phyloP scores from a whole-genome alignment of 2,888 invertebrate species.

The Dysmachus trigonus region DNA sequence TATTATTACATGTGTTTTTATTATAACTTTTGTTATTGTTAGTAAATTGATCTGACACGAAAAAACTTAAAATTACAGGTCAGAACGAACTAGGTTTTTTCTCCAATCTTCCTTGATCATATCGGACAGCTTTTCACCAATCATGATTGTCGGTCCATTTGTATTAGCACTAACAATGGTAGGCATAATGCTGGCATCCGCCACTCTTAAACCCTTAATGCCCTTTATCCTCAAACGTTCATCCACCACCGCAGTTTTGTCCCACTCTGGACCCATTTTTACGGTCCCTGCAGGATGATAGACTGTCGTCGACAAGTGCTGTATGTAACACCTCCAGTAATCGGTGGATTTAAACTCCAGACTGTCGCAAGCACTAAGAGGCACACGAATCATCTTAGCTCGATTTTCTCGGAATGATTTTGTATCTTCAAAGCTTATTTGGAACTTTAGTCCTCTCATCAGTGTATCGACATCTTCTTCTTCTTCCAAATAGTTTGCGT shows the following conservation, averaged over 20 bases:
- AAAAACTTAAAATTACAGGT: neutral
- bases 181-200: conserved; percentile 87
- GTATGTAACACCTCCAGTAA: conserved; percentile 70
- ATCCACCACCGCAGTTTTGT: conserved; percentile 67
- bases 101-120: conserved; percentile 77
- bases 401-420: conserved; percentile 39
- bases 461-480: conserved; percentile 68
- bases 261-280: conserved; percentile 70
- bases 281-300: conserved; percentile 78
- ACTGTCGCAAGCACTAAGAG: neutral
- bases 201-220: conserved; percentile 75
- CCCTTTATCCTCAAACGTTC: conserved; percentile 67
- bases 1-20: too few species aligned
- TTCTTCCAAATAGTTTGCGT: conserved; percentile 73
- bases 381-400: conserved; percentile 51
- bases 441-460: conserved; percentile 65
- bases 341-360: conserved; percentile 57
- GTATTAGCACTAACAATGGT: conserved; percentile 76
- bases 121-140: conserved; percentile 79
- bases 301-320: conserved; percentile 67
- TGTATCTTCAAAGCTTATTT: conserved; percentile 56
- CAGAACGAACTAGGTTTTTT: neutral
- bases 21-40: neutral
- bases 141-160: conserved; percentile 81
- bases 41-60: neutral